Conservation (phyloP, 1,140 invertebrate genomes). For the Aphaenogaster ashmeadi region DNA sequence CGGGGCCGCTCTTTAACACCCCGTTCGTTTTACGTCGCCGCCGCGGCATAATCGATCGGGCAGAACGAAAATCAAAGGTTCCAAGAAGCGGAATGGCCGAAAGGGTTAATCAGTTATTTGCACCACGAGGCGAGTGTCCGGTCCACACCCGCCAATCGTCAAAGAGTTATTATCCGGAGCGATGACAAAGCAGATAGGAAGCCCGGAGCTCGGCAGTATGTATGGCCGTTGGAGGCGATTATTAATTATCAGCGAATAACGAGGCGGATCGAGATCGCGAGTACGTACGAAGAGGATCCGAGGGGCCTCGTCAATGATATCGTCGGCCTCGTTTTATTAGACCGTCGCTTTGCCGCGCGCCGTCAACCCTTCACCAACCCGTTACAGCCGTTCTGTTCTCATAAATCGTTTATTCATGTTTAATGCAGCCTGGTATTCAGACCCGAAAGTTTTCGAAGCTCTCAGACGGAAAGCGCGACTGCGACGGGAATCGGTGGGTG, state of each 20-base stretch:
- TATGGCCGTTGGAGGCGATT: slow-evolving; percentile 62
- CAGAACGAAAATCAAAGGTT: slow-evolving; percentile 56
- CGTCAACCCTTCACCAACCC: slow-evolving; percentile 37
- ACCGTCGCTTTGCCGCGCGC: slow-evolving; percentile 10
- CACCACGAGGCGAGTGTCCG: slow-evolving; percentile 26
- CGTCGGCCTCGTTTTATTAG: slow-evolving; percentile 57
- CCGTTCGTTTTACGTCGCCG: neutral
- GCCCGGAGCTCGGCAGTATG: slow-evolving; percentile 17
- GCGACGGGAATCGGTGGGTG: slow-evolving; percentile 54
- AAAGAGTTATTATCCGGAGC: slow-evolving; percentile 76
- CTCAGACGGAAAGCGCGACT: slow-evolving; percentile 75
- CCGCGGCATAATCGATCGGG: neutral
- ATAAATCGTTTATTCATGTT: slow-evolving; percentile 84
- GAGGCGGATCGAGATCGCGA: slow-evolving; percentile 54
- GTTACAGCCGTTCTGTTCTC: slow-evolving; percentile 68
- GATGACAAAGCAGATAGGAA: slow-evolving; percentile 81
- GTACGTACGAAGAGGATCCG: slow-evolving; percentile 37
- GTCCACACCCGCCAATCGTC: slow-evolving; percentile 53
- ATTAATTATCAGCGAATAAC: slow-evolving; percentile 76
- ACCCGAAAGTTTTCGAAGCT: slow-evolving; percentile 76
- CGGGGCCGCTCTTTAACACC: slow-evolving; percentile 18
- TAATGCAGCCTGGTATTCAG: slow-evolving; percentile 74
- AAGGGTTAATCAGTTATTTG: slow-evolving; percentile 48
- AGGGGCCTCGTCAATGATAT: slow-evolving; percentile 42
- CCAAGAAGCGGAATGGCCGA: slow-evolving; percentile 18